Conservation (phyloP, 2,797 vertebrate species). For the Cephalopachus bancanus region DNA sequence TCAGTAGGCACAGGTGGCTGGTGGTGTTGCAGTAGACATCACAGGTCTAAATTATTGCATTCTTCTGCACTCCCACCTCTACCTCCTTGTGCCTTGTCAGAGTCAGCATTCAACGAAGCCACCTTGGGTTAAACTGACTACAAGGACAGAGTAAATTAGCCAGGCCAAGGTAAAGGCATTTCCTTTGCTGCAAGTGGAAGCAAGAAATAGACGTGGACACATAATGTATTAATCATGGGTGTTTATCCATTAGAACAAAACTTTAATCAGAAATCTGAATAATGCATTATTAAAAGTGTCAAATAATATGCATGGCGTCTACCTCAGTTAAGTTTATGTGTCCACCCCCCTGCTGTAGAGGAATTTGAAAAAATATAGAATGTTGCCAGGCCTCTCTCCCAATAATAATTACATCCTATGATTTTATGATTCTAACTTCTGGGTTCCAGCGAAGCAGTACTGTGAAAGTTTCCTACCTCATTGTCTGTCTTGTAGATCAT, state of each 20-base stretch:
- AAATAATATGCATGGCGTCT: slow-evolving; percentile 12
- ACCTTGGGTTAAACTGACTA: not conserved
- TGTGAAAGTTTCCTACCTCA: slow-evolving; percentile 66
- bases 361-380: slow-evolving; percentile 33
- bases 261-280: slow-evolving; percentile 22
- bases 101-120: not conserved
- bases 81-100: not conserved
- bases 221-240: slow-evolving; percentile 19
- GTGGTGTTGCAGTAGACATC: not conserved
- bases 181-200: slow-evolving; percentile 42
- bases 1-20: not conserved
- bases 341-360: not conserved
- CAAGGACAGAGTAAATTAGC: not conserved
- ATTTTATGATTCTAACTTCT: slow-evolving; percentile 58
- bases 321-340: slow-evolving; percentile 25
- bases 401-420: slow-evolving; percentile 30
- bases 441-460: slow-evolving; percentile 25
- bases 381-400: slow-evolving; percentile 26
- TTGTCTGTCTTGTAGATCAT: slow-evolving; percentile 76
- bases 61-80: not conserved
- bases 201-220: slow-evolving; percentile 6
- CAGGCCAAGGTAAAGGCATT: slow-evolving; percentile 8
- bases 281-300: slow-evolving; percentile 34
- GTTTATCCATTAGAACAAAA: slow-evolving; percentile 19
- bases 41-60: not conserved